These are phyloP conservation scores for Drosophila busckii DNA, from an alignment of 1,140 invertebrate species.

Conservation along the genomic window DNA sequence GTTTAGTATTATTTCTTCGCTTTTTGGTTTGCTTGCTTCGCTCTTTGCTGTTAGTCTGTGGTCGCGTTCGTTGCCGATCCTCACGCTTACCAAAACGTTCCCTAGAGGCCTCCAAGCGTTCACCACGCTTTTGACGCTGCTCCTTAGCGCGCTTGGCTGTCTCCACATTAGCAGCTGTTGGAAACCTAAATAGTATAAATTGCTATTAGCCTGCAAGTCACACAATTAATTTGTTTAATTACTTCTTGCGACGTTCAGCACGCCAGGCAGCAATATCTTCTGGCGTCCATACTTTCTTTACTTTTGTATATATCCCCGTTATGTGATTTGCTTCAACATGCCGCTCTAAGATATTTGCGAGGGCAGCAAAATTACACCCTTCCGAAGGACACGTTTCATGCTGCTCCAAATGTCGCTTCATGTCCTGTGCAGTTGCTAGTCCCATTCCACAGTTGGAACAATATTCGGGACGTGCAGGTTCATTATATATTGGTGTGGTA, in stretches of 20 bases:
- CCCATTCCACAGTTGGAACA: conserved; percentile 89
- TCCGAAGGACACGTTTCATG: conserved; percentile 89
- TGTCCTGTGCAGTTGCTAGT: conserved; percentile 82
- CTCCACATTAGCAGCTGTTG: conserved; percentile 86
- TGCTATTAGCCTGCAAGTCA: no score
- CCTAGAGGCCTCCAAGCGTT: conserved; percentile 81
- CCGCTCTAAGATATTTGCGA: conserved; percentile 87
- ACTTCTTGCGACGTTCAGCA: conserved; percentile 86
- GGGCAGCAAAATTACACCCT: conserved; percentile 89
- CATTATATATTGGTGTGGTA: conserved; percentile 23
- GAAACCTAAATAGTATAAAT: conserved; percentile 78
- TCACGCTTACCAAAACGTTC: conserved; percentile 77
- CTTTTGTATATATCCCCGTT: conserved; percentile 87
- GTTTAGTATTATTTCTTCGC: background rate
- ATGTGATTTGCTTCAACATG: conserved; percentile 90
- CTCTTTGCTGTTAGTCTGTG: background rate
- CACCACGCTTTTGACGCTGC: conserved; percentile 85
- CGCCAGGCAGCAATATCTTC: conserved; percentile 92
- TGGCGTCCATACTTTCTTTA: conserved; percentile 85
- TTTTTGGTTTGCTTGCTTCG: conserved; percentile 3
- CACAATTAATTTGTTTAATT: background rate
- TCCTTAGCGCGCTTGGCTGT: conserved; percentile 82
- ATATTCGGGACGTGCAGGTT: conserved; percentile 63
- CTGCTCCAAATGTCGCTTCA: conserved; percentile 83
- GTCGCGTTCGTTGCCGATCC: conserved; percentile 47